These are phyloP conservation scores for Trissolcus brochymenae DNA, from an alignment of 2,888 invertebrate genomes.

Conservation along the genomic window DNA sequence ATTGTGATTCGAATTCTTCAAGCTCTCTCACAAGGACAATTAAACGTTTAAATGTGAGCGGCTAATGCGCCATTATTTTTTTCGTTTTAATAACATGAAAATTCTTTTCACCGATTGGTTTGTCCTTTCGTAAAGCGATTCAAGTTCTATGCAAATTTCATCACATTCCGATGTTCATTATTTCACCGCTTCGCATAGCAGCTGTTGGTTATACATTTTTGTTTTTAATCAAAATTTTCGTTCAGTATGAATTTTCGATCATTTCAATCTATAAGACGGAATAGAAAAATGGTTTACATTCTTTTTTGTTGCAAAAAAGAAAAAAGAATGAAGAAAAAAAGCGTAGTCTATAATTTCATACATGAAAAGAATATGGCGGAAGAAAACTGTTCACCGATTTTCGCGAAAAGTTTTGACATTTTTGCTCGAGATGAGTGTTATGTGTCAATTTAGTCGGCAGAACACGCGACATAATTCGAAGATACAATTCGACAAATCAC, in stretches of 20 bases:
- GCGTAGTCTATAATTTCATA: background rate
- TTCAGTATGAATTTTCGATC: background rate
- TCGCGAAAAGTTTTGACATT: background rate
- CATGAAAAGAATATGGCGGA: background rate
- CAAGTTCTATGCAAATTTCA: constrained; percentile 32
- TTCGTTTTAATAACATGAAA: constrained; percentile 37
- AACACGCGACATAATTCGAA: constrained; percentile 11
- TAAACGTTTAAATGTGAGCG: constrained; percentile 23
- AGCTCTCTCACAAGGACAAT: constrained; percentile 19
- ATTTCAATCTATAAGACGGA: background rate
- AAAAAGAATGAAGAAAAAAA: background rate
- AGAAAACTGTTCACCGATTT: background rate
- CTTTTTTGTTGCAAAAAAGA: background rate
- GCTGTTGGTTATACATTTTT: constrained; percentile 2
- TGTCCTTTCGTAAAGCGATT: constrained; percentile 29
- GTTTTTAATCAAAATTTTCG: background rate
- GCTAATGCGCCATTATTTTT: constrained; percentile 10
- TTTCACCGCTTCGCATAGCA: constrained; percentile 5
- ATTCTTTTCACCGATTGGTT: constrained; percentile 37
- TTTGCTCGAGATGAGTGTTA: constrained; percentile 13
- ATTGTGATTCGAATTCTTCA: constrained; percentile 25
- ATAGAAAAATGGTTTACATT: background rate
- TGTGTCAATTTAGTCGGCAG: constrained; percentile 1
- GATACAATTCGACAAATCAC: constrained; percentile 28
- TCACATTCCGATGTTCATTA: constrained; percentile 19